Base-by-base conservation (phyloP, 1,140 invertebrate genomes). In the Saxidomus purpurata region DNA sequence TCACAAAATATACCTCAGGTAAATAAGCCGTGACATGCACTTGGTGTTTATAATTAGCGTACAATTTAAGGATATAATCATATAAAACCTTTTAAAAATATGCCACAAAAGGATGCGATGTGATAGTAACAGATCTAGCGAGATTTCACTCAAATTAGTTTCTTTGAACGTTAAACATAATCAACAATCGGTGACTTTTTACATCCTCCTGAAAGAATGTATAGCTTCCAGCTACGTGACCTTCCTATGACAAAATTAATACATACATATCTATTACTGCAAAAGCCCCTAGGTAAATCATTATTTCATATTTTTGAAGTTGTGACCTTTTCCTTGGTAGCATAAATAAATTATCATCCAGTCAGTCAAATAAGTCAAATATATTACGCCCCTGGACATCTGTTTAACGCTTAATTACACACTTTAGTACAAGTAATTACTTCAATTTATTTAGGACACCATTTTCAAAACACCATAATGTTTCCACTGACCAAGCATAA, bases 401-500 rank as follows among this genome's bases (percentile, higher is more conserved):
- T 71, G 19, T 71, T 2, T 71, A 38, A 38, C 67, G 17, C 34
- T 71, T 71, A 71, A 71, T 71, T 71, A 71, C 67, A 71, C 34
- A 38, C 28, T 36, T 71, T 38, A 36, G 38, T 36, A 71, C 55
- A 71, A 22, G 9, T 71, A 71, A 36, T 38, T 36, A 71, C 28
- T 3, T 15, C 15, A 19, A 28, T 3, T 38, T 31, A 71, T 38
- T 38, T 71, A 71, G 67, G 67, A 38, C 67, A 71, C 0, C 11
- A 36, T 28, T 67, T 67, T n/a, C 3, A 59, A 28, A n/a, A 59
- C 6, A 59, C 6, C 4, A 59, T n/a, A n/a, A n/a, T n/a, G n/a
- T n/a, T n/a, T n/a, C n/a, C n/a, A n/a, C n/a, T n/a, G n/a, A n/a
- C n/a, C n/a, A n/a, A n/a, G n/a, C n/a, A n/a, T n/a, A n/a, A n/a